phyloP scores from a whole-genome alignment of 1,140 invertebrate species.

The Brachionus sp. region DNA sequence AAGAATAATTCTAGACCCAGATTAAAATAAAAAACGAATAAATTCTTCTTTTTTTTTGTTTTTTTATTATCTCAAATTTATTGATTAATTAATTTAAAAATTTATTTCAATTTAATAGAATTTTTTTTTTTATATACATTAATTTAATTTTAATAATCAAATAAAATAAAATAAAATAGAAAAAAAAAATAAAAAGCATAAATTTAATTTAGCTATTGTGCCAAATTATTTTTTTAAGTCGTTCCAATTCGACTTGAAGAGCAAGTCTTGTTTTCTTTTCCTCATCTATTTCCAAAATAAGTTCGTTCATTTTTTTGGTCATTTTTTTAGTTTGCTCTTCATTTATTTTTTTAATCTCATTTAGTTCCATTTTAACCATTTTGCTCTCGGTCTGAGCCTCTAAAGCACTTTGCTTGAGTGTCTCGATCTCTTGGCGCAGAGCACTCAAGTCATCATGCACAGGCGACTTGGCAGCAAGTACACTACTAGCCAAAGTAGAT shows the following conservation, averaged over 20 bases:
- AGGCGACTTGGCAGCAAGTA: neutral
- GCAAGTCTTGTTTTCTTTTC: conserved; percentile 58
- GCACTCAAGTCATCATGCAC: neutral
- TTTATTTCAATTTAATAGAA: no score
- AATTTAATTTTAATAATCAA: neutral
- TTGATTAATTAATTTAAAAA: no score
- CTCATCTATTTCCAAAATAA: conserved; percentile 58
- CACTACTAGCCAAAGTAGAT: neutral
- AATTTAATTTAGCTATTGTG: neutral
- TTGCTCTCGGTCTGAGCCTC: conserved; percentile 50
- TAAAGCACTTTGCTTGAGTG: conserved; percentile 48
- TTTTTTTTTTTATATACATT: no score
- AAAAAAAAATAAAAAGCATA: neutral
- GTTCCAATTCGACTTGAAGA: conserved; percentile 58
- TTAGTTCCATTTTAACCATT: conserved; percentile 53
- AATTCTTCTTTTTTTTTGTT: no score
- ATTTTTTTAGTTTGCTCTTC: conserved; percentile 38
- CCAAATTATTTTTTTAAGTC: conserved; percentile 52
- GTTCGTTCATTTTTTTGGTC: conserved; percentile 51
- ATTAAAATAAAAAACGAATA: no score
- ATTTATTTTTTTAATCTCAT: conserved; percentile 50
- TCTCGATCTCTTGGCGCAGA: conserved; percentile 43
- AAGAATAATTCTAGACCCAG: no score
- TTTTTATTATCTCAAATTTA: no score
- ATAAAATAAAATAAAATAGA: neutral